A percentile compares a stretch with the other conserved stretches of the same genome.
phyloP scores from a whole-genome alignment of 2,797 vertebrate species.

The Pogonophryne albipinna region DNA sequence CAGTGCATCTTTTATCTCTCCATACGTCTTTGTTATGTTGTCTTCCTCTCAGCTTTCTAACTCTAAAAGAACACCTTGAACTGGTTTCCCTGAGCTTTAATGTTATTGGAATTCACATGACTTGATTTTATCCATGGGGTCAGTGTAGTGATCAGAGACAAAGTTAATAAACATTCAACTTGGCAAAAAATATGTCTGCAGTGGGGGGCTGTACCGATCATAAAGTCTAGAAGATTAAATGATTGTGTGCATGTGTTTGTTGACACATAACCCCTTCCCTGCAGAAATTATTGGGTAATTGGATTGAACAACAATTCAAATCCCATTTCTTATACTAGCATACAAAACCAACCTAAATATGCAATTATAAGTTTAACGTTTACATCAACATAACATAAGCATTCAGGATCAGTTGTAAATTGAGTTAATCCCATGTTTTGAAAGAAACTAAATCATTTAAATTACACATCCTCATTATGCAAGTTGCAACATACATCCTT shows the following conservation, averaged over 20 bases:
- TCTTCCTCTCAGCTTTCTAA: neutral
- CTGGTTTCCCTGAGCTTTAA: constrained; percentile 9
- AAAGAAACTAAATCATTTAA: neutral
- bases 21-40: no score
- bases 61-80: constrained; percentile 24
- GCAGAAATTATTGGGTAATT: constrained; percentile 6
- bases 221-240: constrained; percentile 32
- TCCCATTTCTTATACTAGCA: neutral
- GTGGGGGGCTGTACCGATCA: constrained; percentile 22
- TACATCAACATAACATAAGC: no score
- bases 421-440: neutral
- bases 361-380: neutral
- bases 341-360: neutral
- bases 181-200: constrained; percentile 26
- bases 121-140: constrained; percentile 17
- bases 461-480: neutral
- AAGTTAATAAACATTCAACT: constrained; percentile 38
- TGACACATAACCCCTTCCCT: no score
- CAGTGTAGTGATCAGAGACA: constrained; percentile 22
- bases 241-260: neutral
- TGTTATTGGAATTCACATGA: constrained; percentile 25
- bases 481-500: neutral
- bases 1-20: neutral
- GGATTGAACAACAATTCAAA: neutral
- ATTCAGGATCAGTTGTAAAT: neutral